Evolutionary conservation across 2,797 vertebrate species (phyloP).

Genomic region (Diplodus sargus): DNA sequence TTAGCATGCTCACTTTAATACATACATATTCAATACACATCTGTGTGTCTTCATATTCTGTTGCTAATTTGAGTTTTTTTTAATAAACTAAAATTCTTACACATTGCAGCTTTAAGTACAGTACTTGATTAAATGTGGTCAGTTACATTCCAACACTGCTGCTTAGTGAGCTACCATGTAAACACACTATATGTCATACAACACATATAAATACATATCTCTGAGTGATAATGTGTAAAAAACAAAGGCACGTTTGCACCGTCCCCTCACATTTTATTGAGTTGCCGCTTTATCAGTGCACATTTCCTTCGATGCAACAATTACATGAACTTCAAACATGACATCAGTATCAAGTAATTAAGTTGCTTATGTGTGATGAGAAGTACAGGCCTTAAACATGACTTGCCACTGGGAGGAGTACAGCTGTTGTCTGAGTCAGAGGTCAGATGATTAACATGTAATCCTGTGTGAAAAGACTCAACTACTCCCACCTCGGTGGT

Average conservation of each 20-base stretch:
- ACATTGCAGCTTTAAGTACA: too few species aligned
- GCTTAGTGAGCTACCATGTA: background rate
- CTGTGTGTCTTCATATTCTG: too few species aligned
- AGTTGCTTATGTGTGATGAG: background rate
- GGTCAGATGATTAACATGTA: conserved; percentile 18
- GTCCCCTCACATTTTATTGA: background rate
- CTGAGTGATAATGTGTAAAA: too few species aligned
- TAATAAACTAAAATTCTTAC: too few species aligned
- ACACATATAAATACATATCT: background rate
- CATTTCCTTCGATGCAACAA: background rate
- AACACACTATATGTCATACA: background rate
- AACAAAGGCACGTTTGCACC: background rate
- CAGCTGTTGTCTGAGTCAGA: conserved; percentile 22
- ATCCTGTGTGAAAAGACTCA: background rate
- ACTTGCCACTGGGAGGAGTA: conserved; percentile 8
- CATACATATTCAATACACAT: too few species aligned
- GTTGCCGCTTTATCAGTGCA: background rate
- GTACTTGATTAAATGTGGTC: too few species aligned
- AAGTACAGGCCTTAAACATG: background rate
- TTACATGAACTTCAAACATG: background rate
- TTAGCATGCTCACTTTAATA: too few species aligned
- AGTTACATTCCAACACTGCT: background rate
- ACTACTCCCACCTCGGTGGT: conserved; percentile 9
- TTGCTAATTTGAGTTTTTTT: too few species aligned
- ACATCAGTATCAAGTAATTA: background rate